A percentile compares a stretch with the other conserved stretches of the same genome.
Evolutionary conservation across 2,113 vertebrate genomes (phyloP).

Genomic region (Pseudopipra pipra): DNA sequence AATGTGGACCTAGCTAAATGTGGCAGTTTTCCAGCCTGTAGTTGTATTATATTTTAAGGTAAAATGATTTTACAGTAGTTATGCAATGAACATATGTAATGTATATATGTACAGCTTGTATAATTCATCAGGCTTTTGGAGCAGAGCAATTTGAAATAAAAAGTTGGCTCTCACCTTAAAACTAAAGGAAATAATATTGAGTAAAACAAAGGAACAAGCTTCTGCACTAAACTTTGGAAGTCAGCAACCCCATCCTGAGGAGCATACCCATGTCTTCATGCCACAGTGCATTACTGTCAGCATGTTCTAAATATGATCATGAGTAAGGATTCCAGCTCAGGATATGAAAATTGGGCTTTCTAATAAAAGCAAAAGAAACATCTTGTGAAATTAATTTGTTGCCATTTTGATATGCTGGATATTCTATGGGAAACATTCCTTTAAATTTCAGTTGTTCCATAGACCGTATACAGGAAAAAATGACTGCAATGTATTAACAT

Average conservation of each 20-base stretch:
- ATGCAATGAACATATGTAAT: constrained; percentile 16
- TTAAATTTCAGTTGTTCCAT: constrained; percentile 5
- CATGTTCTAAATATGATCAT: neutral
- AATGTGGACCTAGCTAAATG: neutral
- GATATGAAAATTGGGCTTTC: neutral
- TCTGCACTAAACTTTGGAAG: neutral
- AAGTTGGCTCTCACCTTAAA: neutral
- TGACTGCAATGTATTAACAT: neutral
- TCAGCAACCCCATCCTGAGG: neutral
- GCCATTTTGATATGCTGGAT: constrained; percentile 9
- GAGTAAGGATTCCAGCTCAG: neutral
- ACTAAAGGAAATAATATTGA: neutral
- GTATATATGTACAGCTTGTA: neutral
- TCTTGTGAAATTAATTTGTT: constrained; percentile 43
- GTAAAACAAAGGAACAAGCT: neutral
- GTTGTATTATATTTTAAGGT: neutral
- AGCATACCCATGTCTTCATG: neutral
- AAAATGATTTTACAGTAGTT: constrained; percentile 46
- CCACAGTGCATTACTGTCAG: neutral
- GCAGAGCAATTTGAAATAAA: neutral
- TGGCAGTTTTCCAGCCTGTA: constrained; percentile 22
- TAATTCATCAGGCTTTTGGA: constrained; percentile 9
- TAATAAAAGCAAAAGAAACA: neutral
- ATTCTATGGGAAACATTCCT: neutral
- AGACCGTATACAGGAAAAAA: neutral